phyloP scores from a whole-genome alignment of 2,888 invertebrate genomes.

The Xanthia togata region DNA sequence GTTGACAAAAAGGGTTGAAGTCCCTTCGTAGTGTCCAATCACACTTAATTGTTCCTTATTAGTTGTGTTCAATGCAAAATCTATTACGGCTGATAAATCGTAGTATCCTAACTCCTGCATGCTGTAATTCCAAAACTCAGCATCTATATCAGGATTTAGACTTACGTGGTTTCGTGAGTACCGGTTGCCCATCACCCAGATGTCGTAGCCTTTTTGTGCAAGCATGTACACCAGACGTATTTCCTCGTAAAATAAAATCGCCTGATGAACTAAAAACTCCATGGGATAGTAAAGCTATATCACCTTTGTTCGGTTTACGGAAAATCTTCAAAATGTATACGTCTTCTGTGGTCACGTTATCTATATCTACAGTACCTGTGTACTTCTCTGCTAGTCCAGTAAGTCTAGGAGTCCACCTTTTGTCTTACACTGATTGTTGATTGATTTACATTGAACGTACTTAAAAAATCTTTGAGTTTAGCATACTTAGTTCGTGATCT shows the following conservation, averaged over 20 bases:
- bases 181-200: constrained; percentile 51
- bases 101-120: constrained; percentile 48
- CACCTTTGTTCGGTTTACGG: constrained; percentile 31
- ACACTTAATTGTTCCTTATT: constrained; percentile 25
- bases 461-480: background rate
- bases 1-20: constrained; percentile 32
- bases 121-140: constrained; percentile 50
- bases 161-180: constrained; percentile 45
- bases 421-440: background rate
- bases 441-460: background rate
- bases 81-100: constrained; percentile 46
- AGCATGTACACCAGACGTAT: constrained; percentile 42
- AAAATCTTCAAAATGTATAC: constrained; percentile 50
- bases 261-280: constrained; percentile 22
- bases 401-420: constrained; percentile 28
- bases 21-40: constrained; percentile 47
- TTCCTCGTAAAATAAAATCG: constrained; percentile 32
- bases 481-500: background rate
- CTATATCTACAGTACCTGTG: background rate
- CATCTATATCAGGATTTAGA: constrained; percentile 42
- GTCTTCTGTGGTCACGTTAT: constrained; percentile 49
- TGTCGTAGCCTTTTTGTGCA: constrained; percentile 28
- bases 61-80: constrained; percentile 35
- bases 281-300: constrained; percentile 20
- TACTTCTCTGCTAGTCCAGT: constrained; percentile 40